These are phyloP conservation scores for Nerophis ophidion DNA, from an alignment of 2,113 vertebrate species.

Conservation along the genomic window DNA sequence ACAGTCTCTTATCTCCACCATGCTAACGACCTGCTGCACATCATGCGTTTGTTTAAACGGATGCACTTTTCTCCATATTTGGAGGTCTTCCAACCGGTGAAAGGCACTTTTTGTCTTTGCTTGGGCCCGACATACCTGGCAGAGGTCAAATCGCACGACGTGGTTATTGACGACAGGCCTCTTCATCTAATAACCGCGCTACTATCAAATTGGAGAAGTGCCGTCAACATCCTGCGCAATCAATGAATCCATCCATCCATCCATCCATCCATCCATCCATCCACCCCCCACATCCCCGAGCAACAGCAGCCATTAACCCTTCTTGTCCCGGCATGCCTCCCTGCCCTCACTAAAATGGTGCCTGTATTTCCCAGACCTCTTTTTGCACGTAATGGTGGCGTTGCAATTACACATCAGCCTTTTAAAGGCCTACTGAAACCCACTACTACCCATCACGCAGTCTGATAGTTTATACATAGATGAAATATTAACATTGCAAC, in stretches of 20 bases:
- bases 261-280: too few species aligned
- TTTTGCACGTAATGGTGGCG: constrained; percentile 52
- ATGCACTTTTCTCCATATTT: background rate
- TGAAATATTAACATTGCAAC: too few species aligned
- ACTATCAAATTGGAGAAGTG: constrained; percentile 68
- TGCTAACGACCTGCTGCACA: background rate
- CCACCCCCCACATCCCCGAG: constrained; percentile 53
- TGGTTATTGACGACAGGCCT: constrained; percentile 54
- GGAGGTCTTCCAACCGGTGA: too few species aligned
- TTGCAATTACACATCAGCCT: constrained; percentile 49
- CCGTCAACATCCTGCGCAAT: constrained; percentile 71
- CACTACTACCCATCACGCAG: too few species aligned
- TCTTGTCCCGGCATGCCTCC: constrained; percentile 62
- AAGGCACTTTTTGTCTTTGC: background rate
- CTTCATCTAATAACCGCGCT: constrained; percentile 62
- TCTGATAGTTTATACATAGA: too few species aligned
- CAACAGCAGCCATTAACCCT: constrained; percentile 65
- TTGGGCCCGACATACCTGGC: constrained; percentile 10
- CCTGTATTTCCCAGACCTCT: constrained; percentile 50
- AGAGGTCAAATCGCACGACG: constrained; percentile 40
- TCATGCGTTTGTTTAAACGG: background rate
- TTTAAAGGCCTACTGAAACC: too few species aligned
- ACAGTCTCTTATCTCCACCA: background rate
- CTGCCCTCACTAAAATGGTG: constrained; percentile 63
- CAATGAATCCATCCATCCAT: constrained; percentile 52